Percentiles rank a stretch among this genome's conserved stretches.
Conservation (phyloP, 2,113 vertebrate genomes). For the Callorhinus ursinus region DNA sequence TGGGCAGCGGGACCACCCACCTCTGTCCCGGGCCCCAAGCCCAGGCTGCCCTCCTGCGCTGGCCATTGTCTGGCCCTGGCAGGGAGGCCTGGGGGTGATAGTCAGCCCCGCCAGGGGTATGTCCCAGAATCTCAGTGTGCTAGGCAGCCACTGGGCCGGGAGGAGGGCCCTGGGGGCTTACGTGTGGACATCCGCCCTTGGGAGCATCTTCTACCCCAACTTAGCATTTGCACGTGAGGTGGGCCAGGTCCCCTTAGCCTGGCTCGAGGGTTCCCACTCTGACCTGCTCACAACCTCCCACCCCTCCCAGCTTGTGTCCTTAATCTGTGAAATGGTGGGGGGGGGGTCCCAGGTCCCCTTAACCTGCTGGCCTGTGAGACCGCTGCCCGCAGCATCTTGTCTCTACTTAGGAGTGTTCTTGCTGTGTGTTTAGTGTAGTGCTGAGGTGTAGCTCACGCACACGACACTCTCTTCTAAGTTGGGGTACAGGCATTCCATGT, state of each 20-base stretch:
- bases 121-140: background rate
- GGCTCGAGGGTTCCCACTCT: too few relatives aligned
- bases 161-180: background rate
- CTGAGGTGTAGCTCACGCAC: background rate
- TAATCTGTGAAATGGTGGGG: rapidly evolving
- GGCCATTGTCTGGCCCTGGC: conserved; percentile 19
- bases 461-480: rapidly evolving
- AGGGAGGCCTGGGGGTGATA: background rate
- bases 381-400: rapidly evolving
- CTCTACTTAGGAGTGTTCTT: background rate
- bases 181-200: background rate
- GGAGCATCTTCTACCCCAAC: background rate
- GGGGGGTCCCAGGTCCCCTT: background rate
- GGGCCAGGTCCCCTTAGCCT: rapidly evolving
- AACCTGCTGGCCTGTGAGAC: background rate
- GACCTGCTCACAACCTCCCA: rapidly evolving
- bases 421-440: background rate
- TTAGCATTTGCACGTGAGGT: background rate
- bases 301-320: background rate
- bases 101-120: background rate
- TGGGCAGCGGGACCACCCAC: conserved; percentile 54
- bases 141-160: background rate
- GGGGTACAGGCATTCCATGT: rapidly evolving
- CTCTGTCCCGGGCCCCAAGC: conserved; percentile 56
- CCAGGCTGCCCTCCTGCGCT: background rate